Conservation (phyloP, 2,888 invertebrate species). For the Lycia hirtaria region DNA sequence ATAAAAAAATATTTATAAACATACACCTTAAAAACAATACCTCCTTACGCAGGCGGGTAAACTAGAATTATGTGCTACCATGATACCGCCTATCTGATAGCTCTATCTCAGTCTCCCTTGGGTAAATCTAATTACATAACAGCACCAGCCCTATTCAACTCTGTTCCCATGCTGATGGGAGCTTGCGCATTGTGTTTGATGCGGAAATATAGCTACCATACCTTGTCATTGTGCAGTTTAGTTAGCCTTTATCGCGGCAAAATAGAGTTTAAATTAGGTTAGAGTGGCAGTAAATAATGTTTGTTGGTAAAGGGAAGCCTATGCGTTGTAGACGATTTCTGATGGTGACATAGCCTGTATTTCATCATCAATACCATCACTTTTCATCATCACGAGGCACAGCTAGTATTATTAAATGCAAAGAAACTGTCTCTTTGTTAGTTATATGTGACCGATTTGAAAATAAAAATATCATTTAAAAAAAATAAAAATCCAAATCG, state of each 20-base stretch:
- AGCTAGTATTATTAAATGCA: too few species aligned
- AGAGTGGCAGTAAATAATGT: neutral
- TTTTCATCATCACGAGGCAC: too few species aligned
- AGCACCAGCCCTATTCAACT: slow-evolving; percentile 53
- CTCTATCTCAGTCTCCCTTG: slow-evolving; percentile 19
- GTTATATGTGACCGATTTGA: too few species aligned
- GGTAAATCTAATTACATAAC: slow-evolving; percentile 39
- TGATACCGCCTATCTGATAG: neutral
- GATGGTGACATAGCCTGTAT: neutral
- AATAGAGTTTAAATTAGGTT: slow-evolving; percentile 22
- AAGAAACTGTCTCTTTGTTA: too few species aligned
- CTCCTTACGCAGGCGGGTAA: too few species aligned
- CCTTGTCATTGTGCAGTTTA: slow-evolving; percentile 24
- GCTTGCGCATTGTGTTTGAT: slow-evolving; percentile 69
- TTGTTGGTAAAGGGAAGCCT: neutral
- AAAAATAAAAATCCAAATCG: neutral
- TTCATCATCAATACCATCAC: too few species aligned
- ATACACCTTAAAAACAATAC: neutral
- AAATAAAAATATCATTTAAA: too few species aligned
- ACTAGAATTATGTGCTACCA: neutral
- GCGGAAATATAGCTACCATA: slow-evolving; percentile 57
- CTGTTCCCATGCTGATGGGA: slow-evolving; percentile 74
- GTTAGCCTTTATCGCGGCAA: slow-evolving; percentile 18
- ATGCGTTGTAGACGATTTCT: neutral
- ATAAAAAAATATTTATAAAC: too few species aligned